Percentiles rank a stretch among this genome's conserved stretches.
phyloP scores from a whole-genome alignment of 2,797 vertebrate species.

The Loriculus beryllinus region DNA sequence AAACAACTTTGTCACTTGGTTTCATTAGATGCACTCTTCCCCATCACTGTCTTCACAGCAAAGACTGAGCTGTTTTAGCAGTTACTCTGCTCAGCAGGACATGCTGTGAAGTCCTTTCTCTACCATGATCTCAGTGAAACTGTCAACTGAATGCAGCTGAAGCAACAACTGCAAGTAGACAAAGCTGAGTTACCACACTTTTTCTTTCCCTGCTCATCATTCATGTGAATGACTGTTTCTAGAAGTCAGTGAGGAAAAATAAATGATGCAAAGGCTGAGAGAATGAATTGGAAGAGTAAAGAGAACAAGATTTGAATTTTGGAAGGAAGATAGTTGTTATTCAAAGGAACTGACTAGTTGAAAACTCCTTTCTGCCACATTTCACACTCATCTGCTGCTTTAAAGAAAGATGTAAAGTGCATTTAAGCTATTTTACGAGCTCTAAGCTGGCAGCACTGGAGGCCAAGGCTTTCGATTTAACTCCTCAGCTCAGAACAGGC shows the following conservation, averaged over 20 bases:
- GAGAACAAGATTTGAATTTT: neutral
- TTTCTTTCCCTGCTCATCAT: neutral
- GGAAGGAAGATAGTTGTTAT: neutral
- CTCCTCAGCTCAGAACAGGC: neutral
- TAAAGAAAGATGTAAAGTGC: conserved; percentile 12
- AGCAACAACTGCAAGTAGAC: neutral
- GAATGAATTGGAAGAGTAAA: neutral
- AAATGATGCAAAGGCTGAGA: neutral
- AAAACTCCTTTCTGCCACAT: neutral
- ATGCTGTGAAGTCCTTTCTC: neutral
- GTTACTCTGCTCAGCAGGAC: neutral
- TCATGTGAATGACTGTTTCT: conserved; percentile 2
- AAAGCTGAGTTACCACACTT: neutral
- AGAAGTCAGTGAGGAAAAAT: neutral
- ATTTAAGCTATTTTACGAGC: neutral
- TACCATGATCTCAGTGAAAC: neutral
- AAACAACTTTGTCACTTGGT: neutral
- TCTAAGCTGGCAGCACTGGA: neutral
- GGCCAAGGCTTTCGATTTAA: neutral
- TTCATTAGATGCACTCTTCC: neutral
- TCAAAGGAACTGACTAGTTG: neutral
- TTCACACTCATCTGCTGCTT: neutral
- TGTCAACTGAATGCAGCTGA: neutral
- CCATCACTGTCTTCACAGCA: neutral
- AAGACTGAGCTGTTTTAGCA: neutral